Conservation (phyloP, 2,797 vertebrate species). For the Falco concolor region DNA sequence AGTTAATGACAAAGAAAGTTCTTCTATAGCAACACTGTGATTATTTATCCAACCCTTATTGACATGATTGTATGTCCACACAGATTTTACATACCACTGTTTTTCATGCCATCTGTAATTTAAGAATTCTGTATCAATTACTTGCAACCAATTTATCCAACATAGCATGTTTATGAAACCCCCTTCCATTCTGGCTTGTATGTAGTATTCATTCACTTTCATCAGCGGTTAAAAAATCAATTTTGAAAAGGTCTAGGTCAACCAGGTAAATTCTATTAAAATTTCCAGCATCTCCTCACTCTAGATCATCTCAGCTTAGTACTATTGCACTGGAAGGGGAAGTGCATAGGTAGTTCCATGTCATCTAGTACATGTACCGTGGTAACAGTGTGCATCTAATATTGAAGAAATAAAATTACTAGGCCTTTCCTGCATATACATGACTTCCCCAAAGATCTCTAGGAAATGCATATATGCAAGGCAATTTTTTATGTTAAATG, state of each 20-base stretch:
- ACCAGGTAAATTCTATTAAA: not conserved
- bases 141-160: not conserved
- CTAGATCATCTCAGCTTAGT: not conserved
- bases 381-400: not conserved
- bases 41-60: not conserved
- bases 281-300: not conserved
- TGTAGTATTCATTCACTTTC: not conserved
- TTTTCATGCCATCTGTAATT: not conserved
- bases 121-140: conserved; percentile 21
- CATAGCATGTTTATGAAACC: not conserved
- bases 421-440: not conserved
- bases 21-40: not conserved
- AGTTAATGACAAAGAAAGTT: not conserved
- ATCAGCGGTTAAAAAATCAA: not conserved
- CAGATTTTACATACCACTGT: conserved; percentile 1
- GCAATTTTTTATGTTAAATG: not conserved
- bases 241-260: not conserved
- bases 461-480: not conserved
- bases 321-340: not conserved
- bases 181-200: not conserved
- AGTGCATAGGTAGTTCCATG: not conserved
- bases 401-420: not conserved
- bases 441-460: not conserved
- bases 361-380: no score
- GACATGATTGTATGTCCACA: not conserved